Evolutionary conservation across 2,888 invertebrate genomes (phyloP).

Genomic region (Campaea margaritaria): DNA sequence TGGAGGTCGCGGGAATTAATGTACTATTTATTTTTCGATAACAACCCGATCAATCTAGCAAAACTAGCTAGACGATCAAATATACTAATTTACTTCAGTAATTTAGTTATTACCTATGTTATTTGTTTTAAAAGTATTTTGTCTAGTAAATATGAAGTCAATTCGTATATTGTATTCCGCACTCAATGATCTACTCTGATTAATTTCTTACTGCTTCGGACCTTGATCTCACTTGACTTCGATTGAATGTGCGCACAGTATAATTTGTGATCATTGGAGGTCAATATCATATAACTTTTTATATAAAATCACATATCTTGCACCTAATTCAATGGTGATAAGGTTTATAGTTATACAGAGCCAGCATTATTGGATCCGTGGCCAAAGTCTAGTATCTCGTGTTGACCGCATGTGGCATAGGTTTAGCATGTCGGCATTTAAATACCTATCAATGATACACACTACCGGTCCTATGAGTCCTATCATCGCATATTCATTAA

Average conservation of each 20-base stretch:
- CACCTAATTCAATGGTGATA: conserved; percentile 6
- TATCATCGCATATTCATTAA: conserved; percentile 15
- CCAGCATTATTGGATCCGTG: conserved; percentile 4
- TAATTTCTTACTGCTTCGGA: conserved; percentile 24
- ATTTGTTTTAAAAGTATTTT: no score
- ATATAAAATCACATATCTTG: background rate
- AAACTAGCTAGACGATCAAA: no score
- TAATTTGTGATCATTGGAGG: conserved; percentile 31
- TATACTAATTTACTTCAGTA: no score
- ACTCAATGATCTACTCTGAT: conserved; percentile 5
- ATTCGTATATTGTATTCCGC: no score
- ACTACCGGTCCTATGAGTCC: conserved; percentile 2
- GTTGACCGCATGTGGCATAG: background rate
- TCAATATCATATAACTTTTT: conserved; percentile 6
- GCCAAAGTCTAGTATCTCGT: conserved; percentile 3
- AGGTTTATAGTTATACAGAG: background rate
- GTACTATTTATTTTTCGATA: no score
- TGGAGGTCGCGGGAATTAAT: no score
- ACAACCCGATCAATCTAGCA: no score
- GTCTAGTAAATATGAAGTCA: no score
- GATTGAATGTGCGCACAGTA: conserved; percentile 38
- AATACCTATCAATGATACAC: background rate
- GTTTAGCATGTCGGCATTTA: background rate
- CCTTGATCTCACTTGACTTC: conserved; percentile 55
- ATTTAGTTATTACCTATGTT: no score